Percentiles rank a stretch among this genome's conserved stretches.
Conservation (phyloP, 2,113 vertebrate species). For the Passerina amoena region DNA sequence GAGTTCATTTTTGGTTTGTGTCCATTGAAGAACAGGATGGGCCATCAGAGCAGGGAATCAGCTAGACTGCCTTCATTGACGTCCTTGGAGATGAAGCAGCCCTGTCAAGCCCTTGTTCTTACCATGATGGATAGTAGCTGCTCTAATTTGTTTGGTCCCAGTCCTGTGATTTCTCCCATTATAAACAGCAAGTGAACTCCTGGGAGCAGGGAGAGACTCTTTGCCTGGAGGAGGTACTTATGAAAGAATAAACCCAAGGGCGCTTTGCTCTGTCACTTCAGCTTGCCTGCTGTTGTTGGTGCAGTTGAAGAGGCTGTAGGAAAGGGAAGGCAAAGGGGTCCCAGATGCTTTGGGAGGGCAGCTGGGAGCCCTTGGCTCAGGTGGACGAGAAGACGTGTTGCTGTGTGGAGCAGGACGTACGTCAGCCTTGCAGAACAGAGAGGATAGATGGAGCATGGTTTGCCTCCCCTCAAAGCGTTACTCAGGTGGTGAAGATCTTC, state of each 20-base stretch:
- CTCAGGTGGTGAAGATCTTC: neutral
- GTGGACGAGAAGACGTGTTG: neutral
- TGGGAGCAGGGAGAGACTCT: neutral
- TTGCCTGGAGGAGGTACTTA: neutral
- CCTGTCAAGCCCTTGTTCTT: neutral
- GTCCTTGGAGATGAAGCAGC: neutral
- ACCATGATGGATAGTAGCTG: neutral
- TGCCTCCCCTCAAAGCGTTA: fast-evolving
- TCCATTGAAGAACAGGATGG: neutral
- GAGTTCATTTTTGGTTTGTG: neutral
- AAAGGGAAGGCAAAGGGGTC: neutral
- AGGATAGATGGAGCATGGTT: fast-evolving
- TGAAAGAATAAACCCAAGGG: fast-evolving
- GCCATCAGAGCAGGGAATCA: fast-evolving
- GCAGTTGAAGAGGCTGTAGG: neutral
- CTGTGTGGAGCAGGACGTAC: neutral
- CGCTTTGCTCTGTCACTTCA: neutral
- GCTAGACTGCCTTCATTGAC: neutral
- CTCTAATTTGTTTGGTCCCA: neutral
- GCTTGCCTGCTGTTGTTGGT: neutral
- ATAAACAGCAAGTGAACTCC: neutral
- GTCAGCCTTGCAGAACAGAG: neutral
- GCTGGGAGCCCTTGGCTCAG: neutral
- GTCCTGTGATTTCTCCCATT: neutral
- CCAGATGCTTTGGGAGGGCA: neutral